Percentiles rank a stretch among this genome's conserved stretches.
These are phyloP conservation scores for Cremastobaeus sp. DNA, from an alignment of 2,888 invertebrate species.

Conservation along the genomic window DNA sequence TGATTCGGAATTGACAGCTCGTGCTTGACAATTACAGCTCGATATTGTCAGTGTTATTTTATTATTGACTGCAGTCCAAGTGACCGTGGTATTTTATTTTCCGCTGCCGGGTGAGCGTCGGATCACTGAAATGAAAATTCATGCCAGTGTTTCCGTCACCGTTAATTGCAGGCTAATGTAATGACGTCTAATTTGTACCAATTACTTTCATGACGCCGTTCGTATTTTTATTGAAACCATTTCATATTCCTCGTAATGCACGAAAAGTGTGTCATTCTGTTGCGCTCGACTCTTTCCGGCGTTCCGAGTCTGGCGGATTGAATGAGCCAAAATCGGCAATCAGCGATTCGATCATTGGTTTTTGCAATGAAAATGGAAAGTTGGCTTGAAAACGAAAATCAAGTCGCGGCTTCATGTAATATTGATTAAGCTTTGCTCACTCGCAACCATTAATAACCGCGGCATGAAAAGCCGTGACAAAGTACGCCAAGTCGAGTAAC, in stretches of 20 bases:
- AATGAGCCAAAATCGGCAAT: too few species aligned
- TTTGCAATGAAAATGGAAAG: too few species aligned
- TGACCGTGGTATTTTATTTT: constrained; percentile 1
- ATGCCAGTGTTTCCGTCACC: constrained; percentile 4
- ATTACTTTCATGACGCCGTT: not conserved
- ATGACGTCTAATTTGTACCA: not conserved
- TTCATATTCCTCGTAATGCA: too few species aligned
- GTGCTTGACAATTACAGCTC: constrained; percentile 16
- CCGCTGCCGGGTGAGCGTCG: constrained; percentile 8
- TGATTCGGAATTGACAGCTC: constrained; percentile 21
- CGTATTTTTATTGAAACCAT: not conserved
- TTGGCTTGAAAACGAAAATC: too few species aligned
- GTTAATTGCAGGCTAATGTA: constrained; percentile 10
- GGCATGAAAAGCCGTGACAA: too few species aligned
- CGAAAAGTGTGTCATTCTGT: too few species aligned
- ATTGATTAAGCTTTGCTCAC: too few species aligned
- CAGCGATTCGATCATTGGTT: too few species aligned
- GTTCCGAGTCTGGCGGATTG: too few species aligned
- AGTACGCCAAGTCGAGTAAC: constrained; percentile 39
- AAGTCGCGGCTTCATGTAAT: too few species aligned
- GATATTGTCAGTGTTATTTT: constrained; percentile 12
- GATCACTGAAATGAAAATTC: not conserved
- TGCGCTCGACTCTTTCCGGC: too few species aligned
- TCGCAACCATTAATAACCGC: too few species aligned
- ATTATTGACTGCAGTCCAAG: constrained; percentile 6